phyloP scores from a whole-genome alignment of 2,113 vertebrate genomes.

The Menidia beryllina region DNA sequence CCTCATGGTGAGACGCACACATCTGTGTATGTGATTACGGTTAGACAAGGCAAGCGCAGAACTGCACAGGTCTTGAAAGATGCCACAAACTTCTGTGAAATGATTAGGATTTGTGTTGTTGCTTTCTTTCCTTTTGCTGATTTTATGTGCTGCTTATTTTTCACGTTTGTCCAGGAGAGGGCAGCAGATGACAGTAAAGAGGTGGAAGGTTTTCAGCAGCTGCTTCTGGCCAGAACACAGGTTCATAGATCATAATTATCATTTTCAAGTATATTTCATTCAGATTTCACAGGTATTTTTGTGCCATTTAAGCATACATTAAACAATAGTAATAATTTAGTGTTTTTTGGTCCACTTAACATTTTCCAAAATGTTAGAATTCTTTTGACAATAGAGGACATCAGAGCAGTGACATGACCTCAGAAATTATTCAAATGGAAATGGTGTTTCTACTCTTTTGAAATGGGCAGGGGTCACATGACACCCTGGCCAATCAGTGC shows the following conservation, averaged over 20 bases:
- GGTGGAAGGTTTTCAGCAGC: constrained; percentile 93
- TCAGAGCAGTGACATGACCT: no score
- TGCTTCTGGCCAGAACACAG: constrained; percentile 91
- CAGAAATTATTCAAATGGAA: no score
- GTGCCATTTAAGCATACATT: background rate
- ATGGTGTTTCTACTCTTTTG: no score
- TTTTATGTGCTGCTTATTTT: background rate
- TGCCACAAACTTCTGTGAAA: no score
- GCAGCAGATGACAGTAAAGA: constrained; percentile 94
- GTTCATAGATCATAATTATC: constrained; percentile 48
- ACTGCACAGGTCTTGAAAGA: background rate
- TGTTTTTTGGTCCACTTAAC: no score
- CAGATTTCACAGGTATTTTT: background rate
- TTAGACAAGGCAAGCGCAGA: background rate
- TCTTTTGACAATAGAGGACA: no score
- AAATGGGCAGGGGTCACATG: no score
- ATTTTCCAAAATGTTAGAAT: no score
- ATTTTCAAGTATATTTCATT: background rate
- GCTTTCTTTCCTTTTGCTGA: background rate
- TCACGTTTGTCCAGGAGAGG: constrained; percentile 82
- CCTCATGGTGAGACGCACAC: constrained; percentile 83
- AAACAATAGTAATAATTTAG: no score
- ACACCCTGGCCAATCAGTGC: no score
- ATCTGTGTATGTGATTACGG: background rate
- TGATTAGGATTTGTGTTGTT: no score